Evolutionary conservation across 2,888 invertebrate species (phyloP).

Genomic region (Aelia acuminata): DNA sequence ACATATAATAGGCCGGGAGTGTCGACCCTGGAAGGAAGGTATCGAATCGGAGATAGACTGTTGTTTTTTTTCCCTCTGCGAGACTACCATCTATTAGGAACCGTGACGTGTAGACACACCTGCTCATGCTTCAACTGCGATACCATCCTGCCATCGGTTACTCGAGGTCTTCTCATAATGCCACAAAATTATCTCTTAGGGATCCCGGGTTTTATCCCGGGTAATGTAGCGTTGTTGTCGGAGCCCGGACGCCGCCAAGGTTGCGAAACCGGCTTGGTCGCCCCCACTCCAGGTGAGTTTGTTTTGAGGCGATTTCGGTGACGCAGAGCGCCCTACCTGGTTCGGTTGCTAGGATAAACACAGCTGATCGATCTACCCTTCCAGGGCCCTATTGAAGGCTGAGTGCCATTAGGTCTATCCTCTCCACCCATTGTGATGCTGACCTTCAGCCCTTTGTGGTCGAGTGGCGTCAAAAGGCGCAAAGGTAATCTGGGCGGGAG

Average conservation of each 20-base stretch:
- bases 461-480: slow-evolving; percentile 21
- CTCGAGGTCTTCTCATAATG: neutral
- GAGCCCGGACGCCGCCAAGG: slow-evolving; percentile 50
- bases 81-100: slow-evolving; percentile 32
- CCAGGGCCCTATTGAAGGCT: neutral
- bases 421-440: neutral
- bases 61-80: neutral
- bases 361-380: slow-evolving; percentile 43
- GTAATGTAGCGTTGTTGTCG: slow-evolving; percentile 33
- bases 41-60: neutral
- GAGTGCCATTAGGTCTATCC: slow-evolving; percentile 21
- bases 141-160: neutral
- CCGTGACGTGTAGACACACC: slow-evolving; percentile 45
- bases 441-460: slow-evolving; percentile 1
- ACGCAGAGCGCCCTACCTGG: slow-evolving; percentile 15
- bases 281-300: slow-evolving; percentile 38
- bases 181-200: neutral
- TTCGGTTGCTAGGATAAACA: slow-evolving; percentile 55
- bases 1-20: neutral
- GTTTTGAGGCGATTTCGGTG: slow-evolving; percentile 51
- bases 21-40: neutral
- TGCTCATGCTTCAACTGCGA: neutral
- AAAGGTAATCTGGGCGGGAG: neutral
- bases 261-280: slow-evolving; percentile 47
- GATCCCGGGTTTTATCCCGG: slow-evolving; percentile 20